phyloP scores from a whole-genome alignment of 2,888 invertebrate genomes.

The Sialis lutaria region DNA sequence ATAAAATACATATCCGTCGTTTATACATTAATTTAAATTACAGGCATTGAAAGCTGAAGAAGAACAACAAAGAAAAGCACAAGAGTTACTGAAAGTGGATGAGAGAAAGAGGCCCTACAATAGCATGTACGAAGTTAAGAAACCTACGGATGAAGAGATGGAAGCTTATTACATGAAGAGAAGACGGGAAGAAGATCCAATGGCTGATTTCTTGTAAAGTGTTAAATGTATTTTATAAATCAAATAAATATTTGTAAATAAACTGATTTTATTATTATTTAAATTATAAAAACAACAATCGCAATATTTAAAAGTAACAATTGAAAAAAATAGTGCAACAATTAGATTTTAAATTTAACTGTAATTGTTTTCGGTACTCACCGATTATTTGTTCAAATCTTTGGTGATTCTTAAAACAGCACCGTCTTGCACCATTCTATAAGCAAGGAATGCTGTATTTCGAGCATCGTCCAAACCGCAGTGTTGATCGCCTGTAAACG shows the following conservation, averaged over 20 bases:
- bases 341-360: too few relatives aligned
- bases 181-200: slow-evolving; percentile 77
- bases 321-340: too few relatives aligned
- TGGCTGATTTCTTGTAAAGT: slow-evolving; percentile 53
- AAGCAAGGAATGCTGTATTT: slow-evolving; percentile 38
- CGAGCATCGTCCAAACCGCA: slow-evolving; percentile 42
- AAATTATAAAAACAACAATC: too few relatives aligned
- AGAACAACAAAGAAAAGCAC: slow-evolving; percentile 37
- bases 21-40: slow-evolving; percentile 4
- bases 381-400: slow-evolving; percentile 14
- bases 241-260: too few relatives aligned
- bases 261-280: too few relatives aligned
- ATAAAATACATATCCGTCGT: too few relatives aligned
- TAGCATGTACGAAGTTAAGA: slow-evolving; percentile 69
- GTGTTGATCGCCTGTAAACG: slow-evolving; percentile 39
- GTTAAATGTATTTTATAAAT: neutral
- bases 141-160: slow-evolving; percentile 80
- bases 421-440: slow-evolving; percentile 37
- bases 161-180: slow-evolving; percentile 86
- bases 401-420: slow-evolving; percentile 31
- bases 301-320: too few relatives aligned
- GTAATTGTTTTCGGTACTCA: too few relatives aligned
- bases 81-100: slow-evolving; percentile 49
- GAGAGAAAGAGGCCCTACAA: slow-evolving; percentile 90
- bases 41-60: slow-evolving; percentile 50